Percentiles rank a stretch among this genome's conserved stretches.
Evolutionary conservation across 2,113 vertebrate species (phyloP).

Genomic region (Chlorodrepanis virens): DNA sequence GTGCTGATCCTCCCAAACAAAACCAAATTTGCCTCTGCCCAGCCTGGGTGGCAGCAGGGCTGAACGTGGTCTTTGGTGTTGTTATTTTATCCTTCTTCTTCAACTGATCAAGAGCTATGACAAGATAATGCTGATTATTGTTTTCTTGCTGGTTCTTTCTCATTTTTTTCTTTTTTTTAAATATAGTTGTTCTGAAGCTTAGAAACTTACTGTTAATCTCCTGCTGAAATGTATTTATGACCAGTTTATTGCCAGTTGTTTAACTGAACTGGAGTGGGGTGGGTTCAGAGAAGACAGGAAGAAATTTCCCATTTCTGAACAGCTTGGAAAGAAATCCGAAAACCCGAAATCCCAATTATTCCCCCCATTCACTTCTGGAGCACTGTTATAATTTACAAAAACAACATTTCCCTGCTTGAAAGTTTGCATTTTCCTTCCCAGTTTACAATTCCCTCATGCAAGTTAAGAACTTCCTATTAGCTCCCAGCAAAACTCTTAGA

Average conservation of each 20-base stretch:
- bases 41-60: accelerated
- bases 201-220: background rate
- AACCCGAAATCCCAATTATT: background rate
- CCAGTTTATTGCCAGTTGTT: background rate
- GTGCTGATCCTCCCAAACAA: background rate
- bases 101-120: background rate
- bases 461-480: background rate
- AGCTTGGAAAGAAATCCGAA: background rate
- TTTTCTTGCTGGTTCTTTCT: background rate
- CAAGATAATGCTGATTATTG: background rate
- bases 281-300: background rate
- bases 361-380: background rate
- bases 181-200: background rate
- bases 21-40: background rate
- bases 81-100: background rate
- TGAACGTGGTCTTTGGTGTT: background rate
- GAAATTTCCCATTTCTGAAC: background rate
- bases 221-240: background rate
- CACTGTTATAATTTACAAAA: background rate
- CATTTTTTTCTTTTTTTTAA: background rate
- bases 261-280: accelerated
- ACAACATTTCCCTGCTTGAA: accelerated
- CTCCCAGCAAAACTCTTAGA: background rate
- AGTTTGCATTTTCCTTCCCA: background rate
- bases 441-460: background rate